Conservation (phyloP, 2,797 vertebrate species). For the Myripristis murdjan region DNA sequence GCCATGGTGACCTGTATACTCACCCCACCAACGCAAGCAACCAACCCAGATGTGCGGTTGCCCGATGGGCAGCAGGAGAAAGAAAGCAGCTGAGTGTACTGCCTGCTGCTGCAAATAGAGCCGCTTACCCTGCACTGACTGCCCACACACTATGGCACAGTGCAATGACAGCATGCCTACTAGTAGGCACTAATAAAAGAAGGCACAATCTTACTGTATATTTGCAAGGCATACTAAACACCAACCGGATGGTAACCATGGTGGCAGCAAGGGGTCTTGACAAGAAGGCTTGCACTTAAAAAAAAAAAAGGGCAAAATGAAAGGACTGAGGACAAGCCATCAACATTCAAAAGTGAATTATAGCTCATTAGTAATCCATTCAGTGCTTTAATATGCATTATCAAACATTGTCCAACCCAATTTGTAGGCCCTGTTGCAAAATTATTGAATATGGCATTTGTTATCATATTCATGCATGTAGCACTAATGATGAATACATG, state of each 20-base stretch:
- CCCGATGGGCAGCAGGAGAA: slow-evolving; percentile 30
- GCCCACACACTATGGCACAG: slow-evolving; percentile 27
- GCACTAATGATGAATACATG: slow-evolving; percentile 42
- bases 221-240: neutral
- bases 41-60: slow-evolving; percentile 31
- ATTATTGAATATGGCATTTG: slow-evolving; percentile 37
- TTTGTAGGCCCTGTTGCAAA: slow-evolving; percentile 15
- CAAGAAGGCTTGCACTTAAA: neutral
- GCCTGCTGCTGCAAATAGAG: slow-evolving; percentile 49
- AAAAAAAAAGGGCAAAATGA: slow-evolving; percentile 14
- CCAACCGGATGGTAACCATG: neutral
- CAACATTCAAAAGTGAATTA: neutral
- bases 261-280: slow-evolving; percentile 10
- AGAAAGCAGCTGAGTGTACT: slow-evolving; percentile 7
- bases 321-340: slow-evolving; percentile 11
- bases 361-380: slow-evolving; percentile 32
- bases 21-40: neutral
- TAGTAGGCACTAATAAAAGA: slow-evolving; percentile 17
- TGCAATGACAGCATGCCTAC: slow-evolving; percentile 22
- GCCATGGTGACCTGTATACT: slow-evolving; percentile 45
- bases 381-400: slow-evolving; percentile 33
- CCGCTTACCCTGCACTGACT: slow-evolving; percentile 4
- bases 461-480: slow-evolving; percentile 51
- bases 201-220: neutral
- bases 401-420: slow-evolving; percentile 28